These are phyloP conservation scores for Delphinapterus leucas DNA, from an alignment of 2,113 vertebrate species.

Conservation along the genomic window DNA sequence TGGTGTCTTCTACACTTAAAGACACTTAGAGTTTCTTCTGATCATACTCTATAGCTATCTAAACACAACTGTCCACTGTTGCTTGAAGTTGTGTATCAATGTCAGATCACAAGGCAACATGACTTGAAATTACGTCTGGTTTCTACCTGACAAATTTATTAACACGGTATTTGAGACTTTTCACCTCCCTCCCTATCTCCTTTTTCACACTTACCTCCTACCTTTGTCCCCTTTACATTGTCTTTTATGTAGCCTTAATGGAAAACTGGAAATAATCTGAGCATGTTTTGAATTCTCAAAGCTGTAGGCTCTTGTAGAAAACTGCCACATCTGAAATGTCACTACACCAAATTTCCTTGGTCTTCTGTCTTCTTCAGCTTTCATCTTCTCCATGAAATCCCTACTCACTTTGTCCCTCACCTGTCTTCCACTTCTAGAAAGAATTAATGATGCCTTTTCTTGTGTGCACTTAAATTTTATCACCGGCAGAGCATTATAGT, in stretches of 20 bases:
- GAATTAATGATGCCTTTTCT: background rate
- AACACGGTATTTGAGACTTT: background rate
- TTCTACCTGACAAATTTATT: background rate
- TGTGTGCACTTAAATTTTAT: background rate
- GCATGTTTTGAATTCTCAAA: background rate
- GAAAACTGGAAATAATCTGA: background rate
- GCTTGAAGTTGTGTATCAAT: background rate
- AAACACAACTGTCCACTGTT: background rate
- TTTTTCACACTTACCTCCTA: background rate
- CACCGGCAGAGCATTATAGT: background rate
- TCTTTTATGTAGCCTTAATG: background rate
- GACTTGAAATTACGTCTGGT: background rate
- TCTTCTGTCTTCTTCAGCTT: background rate
- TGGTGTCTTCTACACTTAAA: background rate
- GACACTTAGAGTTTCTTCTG: background rate
- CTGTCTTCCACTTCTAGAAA: background rate
- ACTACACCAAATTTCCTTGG: background rate
- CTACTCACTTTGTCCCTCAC: background rate
- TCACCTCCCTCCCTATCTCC: background rate
- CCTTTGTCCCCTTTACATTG: rapidly evolving
- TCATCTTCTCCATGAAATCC: background rate
- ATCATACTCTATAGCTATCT: background rate
- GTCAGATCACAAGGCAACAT: background rate
- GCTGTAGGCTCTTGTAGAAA: background rate
- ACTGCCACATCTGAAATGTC: background rate